phyloP scores from a whole-genome alignment of 2,113 vertebrate genomes.

The Bos indicus region DNA sequence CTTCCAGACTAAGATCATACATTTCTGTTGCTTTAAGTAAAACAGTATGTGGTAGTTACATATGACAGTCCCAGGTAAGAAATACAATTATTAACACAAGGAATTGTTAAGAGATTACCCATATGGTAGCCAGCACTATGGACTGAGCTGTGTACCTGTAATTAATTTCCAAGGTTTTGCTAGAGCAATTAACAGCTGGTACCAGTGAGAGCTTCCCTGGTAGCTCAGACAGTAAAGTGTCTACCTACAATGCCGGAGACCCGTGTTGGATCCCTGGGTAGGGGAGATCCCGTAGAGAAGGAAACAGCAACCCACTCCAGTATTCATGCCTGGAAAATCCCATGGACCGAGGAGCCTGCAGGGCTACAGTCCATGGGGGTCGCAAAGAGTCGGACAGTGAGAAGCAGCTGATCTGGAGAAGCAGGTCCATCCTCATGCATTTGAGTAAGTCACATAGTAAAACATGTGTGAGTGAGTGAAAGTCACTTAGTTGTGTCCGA shows the following conservation, averaged over 20 bases:
- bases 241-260: fast-evolving
- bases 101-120: background rate
- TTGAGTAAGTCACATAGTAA: background rate
- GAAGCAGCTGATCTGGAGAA: background rate
- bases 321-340: too few relatives aligned
- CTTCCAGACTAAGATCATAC: background rate
- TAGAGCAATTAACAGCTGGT: background rate
- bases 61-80: background rate
- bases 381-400: background rate
- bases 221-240: too few relatives aligned
- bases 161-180: background rate
- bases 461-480: background rate
- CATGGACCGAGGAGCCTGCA: too few relatives aligned
- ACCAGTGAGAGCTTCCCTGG: background rate
- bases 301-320: too few relatives aligned
- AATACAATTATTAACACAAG: background rate
- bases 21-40: background rate
- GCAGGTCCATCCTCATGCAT: too few relatives aligned
- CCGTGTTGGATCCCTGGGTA: fast-evolving
- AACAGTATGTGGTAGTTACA: background rate
- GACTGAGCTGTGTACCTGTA: background rate
- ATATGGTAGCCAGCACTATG: background rate
- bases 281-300: too few relatives aligned
- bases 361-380: too few relatives aligned
- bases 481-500: background rate